Percentiles rank a stretch among this genome's conserved stretches.
Conservation (phyloP, 2,797 vertebrate species). For the Vespertilio murinus region DNA sequence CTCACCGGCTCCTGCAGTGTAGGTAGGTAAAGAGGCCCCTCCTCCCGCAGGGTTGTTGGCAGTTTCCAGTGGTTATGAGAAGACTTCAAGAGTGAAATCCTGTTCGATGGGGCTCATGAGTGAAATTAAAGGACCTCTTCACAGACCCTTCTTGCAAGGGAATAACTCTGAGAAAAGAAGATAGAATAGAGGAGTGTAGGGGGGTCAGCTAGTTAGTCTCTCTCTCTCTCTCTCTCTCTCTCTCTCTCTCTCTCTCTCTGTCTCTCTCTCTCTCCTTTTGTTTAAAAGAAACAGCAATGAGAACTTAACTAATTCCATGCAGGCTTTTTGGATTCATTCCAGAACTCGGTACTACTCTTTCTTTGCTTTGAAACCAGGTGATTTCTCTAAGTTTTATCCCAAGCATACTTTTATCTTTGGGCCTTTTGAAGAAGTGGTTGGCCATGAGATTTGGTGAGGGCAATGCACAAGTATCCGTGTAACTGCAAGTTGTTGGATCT, state of each 20-base stretch:
- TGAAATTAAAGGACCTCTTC: not conserved
- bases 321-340: not conserved
- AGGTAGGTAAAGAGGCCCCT: too few species aligned
- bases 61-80: not conserved
- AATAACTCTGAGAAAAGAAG: not conserved
- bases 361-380: not conserved
- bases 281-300: not conserved
- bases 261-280: not conserved
- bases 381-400: not conserved
- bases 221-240: too few species aligned
- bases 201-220: not conserved
- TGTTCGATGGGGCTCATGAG: not conserved
- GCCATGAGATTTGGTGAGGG: not conserved
- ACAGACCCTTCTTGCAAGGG: not conserved
- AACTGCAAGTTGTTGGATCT: not conserved
- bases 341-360: not conserved
- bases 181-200: not conserved
- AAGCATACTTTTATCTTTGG: not conserved
- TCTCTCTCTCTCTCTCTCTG: too few species aligned
- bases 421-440: not conserved
- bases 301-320: slow-evolving; percentile 20
- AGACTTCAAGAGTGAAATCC: not conserved
- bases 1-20: not conserved
- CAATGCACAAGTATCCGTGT: not conserved
- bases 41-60: not conserved